These are phyloP conservation scores for Rhipidura dahli DNA, from an alignment of 2,113 vertebrate species.

Conservation along the genomic window DNA sequence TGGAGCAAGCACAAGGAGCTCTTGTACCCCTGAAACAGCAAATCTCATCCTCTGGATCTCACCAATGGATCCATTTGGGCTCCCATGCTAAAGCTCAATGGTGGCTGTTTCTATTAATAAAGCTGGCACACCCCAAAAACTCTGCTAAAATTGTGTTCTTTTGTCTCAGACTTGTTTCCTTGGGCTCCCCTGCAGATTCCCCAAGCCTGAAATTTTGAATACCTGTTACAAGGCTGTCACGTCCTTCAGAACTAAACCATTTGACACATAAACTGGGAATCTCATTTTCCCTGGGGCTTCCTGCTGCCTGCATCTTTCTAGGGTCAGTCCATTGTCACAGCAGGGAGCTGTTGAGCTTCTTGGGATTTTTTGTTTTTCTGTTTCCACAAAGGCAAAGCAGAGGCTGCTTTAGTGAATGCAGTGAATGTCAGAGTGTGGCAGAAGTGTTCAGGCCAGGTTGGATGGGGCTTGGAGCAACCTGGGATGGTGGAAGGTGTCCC, in stretches of 20 bases:
- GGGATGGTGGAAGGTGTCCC: neutral
- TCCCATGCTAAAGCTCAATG: accelerated
- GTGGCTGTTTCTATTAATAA: neutral
- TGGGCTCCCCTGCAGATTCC: accelerated
- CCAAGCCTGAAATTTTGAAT: neutral
- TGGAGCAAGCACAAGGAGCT: neutral
- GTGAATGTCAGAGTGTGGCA: neutral
- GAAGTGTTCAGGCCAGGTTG: neutral
- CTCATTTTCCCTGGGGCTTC: neutral
- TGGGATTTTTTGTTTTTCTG: neutral
- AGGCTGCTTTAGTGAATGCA: neutral
- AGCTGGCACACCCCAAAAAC: neutral
- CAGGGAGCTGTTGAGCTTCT: neutral
- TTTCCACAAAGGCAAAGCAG: neutral
- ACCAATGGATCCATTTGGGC: accelerated
- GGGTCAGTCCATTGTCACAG: neutral
- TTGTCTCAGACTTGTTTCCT: neutral
- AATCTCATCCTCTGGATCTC: neutral
- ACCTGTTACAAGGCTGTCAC: neutral
- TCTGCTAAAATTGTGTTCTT: neutral
- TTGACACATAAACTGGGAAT: neutral
- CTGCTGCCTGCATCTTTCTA: neutral
- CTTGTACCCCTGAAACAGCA: neutral
- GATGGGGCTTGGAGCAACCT: neutral
- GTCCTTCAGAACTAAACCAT: neutral